Evolutionary conservation across 2,888 invertebrate species (phyloP), one percentile per base, ranked within the genome.

Genomic region (Melolontha melolontha): DNA sequence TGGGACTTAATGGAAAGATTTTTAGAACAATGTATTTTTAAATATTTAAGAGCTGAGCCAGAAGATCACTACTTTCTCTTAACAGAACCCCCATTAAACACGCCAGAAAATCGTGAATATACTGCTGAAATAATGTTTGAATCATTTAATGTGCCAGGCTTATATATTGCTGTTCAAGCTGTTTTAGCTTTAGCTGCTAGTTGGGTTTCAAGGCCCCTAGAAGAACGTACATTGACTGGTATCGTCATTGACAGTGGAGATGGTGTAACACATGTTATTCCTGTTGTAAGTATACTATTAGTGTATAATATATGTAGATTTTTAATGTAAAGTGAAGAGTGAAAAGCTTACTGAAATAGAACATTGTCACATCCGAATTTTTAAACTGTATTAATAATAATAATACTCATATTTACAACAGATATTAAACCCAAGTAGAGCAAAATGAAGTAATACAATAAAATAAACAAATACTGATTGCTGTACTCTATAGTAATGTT

Each of bases 1-100:
- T 99, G 99, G 99, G 98, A 99, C 84, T 86, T 99, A 69, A 99
- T 99, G 99, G 99, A 99, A 83, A 88, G 97, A 63, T 99, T 98
- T 82, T 89, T 98, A 82, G 98, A 98, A 83, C 98, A 99, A 84
- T 97, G 97, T 81, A 97, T 99, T 79, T 99, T 99, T 83, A 98
- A 98, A 85, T 99, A 99, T 84, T 88, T 99, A 68, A 89, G 98
- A 72, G 97, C 98, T 0, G 99, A 99, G 81, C 99, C 99, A 0
- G 99, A 99, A 85, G 99, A 99, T 85, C 99, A 99, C 84, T 96
- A 97, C 83, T 99, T 99, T 83, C 86, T 99, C 70, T 86, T 99
- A 73, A 99, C 99, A 1, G 99, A 99, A 83, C 99, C 99, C 12
- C 99, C 99, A 11, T 85, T 99, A 71, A 99, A 99, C 83, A 98